Evolutionary conservation across 2,797 vertebrate species (phyloP), one percentile per base, ranked within the genome.

Genomic region (Eleutherodactylus coqui): DNA sequence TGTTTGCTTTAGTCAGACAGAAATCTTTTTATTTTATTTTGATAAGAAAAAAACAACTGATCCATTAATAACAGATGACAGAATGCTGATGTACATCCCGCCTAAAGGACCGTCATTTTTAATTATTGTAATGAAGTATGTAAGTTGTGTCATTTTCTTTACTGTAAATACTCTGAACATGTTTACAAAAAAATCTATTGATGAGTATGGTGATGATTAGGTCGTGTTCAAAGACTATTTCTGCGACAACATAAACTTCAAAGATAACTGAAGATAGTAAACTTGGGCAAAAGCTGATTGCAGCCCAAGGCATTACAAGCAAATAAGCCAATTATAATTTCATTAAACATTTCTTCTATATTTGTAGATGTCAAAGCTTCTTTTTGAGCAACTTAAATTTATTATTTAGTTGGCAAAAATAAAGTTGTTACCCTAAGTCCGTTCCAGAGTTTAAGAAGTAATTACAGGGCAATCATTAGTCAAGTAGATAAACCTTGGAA

Each of bases 401-500:
- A 51, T 82, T 70, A 82, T 70, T 70, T 70, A 53, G 64, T 70
- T 67, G 13, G 13, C 24, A 17, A 73, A 73, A 73, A 82, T 51
- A 70, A 82, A 82, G 79, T 82, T 82, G 64, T 82, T 82, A 81
- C 19, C 21, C 49, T n/a, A 70, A 67, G 24, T 67, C 43, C 51
- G 19, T 69, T 69, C 62, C 32, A 69, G 21, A 70, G 79, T 82
- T 69, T 82, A 75, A 51, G 10, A 75, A 83, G 70, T 83, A 83
- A 83, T 83, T 83, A 75, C 55, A 60, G 51, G 29, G n/a, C 70
- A 60, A 62, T 75, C 82, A 83, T 45, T 83, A 83, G 70, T 75
- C 82, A 83, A 75, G 55, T 45, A 83, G 82, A 83, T 83, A 83
- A 83, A 83, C 70, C 69, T 45, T 62, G 8, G 41, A 45, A 45